Evolutionary conservation across 2,888 invertebrate species (phyloP).

Genomic region (Meiosimyza decipiens): DNA sequence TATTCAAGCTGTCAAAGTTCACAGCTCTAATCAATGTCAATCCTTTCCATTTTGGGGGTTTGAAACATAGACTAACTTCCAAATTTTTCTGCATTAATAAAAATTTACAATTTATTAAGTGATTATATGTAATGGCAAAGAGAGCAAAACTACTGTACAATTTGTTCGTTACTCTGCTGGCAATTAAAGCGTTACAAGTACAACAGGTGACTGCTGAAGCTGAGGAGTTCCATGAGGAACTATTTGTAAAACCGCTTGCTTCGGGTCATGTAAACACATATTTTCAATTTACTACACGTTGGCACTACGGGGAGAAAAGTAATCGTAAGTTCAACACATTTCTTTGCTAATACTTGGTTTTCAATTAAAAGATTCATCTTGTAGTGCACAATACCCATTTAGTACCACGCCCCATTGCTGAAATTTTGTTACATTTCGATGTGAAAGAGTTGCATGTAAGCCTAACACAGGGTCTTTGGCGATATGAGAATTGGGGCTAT

Average conservation of each 20-base stretch:
- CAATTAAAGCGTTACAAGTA: not conserved
- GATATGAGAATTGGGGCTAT: constrained; percentile 94
- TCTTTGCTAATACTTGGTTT: not conserved
- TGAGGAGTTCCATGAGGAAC: constrained; percentile 85
- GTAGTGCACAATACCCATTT: constrained; percentile 85
- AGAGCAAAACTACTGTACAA: too few species aligned
- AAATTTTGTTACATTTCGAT: constrained; percentile 84
- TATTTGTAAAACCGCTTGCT: constrained; percentile 85
- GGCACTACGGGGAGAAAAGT: constrained; percentile 72
- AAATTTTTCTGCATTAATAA: too few species aligned
- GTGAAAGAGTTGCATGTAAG: constrained; percentile 92
- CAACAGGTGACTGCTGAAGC: not conserved
- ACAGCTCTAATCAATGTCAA: too few species aligned
- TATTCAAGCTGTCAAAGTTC: too few species aligned
- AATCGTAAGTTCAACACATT: constrained; percentile 71
- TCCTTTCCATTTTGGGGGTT: too few species aligned
- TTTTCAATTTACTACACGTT: constrained; percentile 90
- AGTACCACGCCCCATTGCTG: constrained; percentile 89
- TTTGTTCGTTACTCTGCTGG: not conserved
- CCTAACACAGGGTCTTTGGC: constrained; percentile 94
- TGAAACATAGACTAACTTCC: too few species aligned
- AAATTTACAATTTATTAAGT: too few species aligned
- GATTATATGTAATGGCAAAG: too few species aligned
- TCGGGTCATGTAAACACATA: constrained; percentile 89
- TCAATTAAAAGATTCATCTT: constrained; percentile 29